These are phyloP conservation scores for Orthosia incerta DNA, from an alignment of 2,888 invertebrate genomes.

Conservation along the genomic window DNA sequence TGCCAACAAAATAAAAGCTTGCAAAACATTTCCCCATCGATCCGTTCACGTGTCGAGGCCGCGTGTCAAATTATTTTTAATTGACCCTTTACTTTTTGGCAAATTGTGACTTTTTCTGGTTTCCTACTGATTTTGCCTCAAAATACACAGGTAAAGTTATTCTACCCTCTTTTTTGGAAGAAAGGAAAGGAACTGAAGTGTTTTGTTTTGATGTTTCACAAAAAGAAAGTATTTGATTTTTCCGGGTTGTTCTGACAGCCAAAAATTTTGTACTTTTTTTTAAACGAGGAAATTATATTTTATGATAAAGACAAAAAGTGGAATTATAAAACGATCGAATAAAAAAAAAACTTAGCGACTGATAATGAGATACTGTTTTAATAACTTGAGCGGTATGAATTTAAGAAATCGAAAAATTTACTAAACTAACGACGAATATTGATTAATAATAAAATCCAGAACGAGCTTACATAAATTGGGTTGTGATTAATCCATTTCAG, in stretches of 20 bases:
- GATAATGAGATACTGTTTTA: no score
- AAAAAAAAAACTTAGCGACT: no score
- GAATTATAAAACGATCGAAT: no score
- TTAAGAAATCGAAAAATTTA: no score
- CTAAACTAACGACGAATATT: no score
- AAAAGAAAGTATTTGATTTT: neutral
- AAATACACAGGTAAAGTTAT: constrained; percentile 7
- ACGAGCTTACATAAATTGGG: no score
- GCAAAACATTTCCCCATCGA: constrained; percentile 3
- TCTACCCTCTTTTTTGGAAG: neutral
- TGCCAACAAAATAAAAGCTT: constrained; percentile 3
- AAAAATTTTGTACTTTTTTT: no score
- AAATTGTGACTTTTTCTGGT: constrained; percentile 31
- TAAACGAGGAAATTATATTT: no score
- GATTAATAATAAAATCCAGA: no score
- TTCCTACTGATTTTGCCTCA: constrained; percentile 18
- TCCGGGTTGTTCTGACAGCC: neutral
- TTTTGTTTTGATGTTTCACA: constrained; percentile 1
- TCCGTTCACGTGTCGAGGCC: constrained; percentile 26
- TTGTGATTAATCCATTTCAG: no score
- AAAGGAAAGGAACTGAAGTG: neutral
- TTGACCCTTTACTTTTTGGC: constrained; percentile 52
- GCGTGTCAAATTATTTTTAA: constrained; percentile 63
- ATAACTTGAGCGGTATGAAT: no score
- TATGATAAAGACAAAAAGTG: no score